Conservation (phyloP, 2,797 vertebrate genomes). For the Capromys pilorides region DNA sequence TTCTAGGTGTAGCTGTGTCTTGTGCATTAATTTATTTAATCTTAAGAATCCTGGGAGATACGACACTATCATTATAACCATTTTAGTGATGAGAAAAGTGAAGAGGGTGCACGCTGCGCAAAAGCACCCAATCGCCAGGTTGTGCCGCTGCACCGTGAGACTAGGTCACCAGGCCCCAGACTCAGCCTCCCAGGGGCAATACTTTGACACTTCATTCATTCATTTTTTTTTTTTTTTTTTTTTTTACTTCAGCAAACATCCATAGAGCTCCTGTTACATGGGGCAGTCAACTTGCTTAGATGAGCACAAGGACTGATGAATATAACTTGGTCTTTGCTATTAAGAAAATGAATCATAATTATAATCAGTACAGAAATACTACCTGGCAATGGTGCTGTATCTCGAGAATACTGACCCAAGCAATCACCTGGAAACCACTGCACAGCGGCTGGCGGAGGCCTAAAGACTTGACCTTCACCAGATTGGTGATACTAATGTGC, state of each 20-base stretch:
- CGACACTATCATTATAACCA: not conserved
- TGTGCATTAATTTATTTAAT: not conserved
- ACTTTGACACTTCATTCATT: not conserved
- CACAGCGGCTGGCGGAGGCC: not conserved
- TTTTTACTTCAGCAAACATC: not conserved
- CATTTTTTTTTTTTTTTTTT: too few relatives aligned
- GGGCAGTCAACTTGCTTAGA: not conserved
- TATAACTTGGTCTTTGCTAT: not conserved
- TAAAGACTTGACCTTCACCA: not conserved
- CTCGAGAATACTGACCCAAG: constrained; percentile 25
- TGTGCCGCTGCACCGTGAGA: not conserved
- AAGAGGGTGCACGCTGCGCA: not conserved
- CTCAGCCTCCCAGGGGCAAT: not conserved
- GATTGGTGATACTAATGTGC: not conserved
- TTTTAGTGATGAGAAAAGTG: constrained; percentile 10
- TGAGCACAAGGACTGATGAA: not conserved
- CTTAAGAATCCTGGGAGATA: not conserved
- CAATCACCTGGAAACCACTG: constrained; percentile 24
- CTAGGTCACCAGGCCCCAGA: not conserved
- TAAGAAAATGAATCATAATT: constrained; percentile 41
- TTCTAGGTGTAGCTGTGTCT: not conserved
- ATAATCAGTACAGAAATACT: constrained; percentile 46
- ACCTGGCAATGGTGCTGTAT: not conserved
- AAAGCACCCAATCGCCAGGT: not conserved
- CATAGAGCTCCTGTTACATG: not conserved